Conservation (phyloP, 2,113 vertebrate genomes). For the Salvelinus sp. region DNA sequence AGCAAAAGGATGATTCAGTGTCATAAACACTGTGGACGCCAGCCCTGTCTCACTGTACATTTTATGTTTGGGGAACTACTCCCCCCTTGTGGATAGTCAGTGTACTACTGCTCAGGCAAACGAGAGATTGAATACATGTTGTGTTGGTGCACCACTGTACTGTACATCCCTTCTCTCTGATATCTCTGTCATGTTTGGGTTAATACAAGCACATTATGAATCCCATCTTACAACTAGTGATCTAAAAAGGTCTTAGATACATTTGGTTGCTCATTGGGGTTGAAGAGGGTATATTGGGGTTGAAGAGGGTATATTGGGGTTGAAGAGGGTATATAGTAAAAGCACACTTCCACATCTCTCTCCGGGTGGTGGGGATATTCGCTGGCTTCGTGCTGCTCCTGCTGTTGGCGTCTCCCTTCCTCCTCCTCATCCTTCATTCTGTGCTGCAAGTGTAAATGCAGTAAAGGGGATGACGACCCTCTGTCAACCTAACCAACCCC, state of each 20-base stretch:
- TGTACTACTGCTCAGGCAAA: neutral
- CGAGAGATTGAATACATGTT: neutral
- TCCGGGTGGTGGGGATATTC: slow-evolving; percentile 86
- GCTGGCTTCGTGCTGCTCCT: slow-evolving; percentile 85
- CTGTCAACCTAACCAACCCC: slow-evolving; percentile 75
- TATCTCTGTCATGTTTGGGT: neutral
- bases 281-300: no score
- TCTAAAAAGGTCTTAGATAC: no score
- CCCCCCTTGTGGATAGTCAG: slow-evolving; percentile 33
- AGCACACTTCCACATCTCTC: neutral
- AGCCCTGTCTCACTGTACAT: neutral
- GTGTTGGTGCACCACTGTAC: neutral
- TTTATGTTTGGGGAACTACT: slow-evolving; percentile 2
- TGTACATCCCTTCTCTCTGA: neutral
- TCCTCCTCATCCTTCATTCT: slow-evolving; percentile 85
- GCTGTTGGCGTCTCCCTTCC: slow-evolving; percentile 84
- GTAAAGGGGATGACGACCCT: slow-evolving; percentile 82
- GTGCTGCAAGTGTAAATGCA: slow-evolving; percentile 89
- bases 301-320: no score
- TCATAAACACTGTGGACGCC: neutral
- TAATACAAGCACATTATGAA: neutral
- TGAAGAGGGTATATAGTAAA: no score
- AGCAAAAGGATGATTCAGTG: no score
- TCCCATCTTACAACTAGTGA: neutral
- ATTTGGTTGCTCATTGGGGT: no score